Evolutionary conservation across 2,888 invertebrate species (phyloP).

Genomic region (Drosophila buzzatii): DNA sequence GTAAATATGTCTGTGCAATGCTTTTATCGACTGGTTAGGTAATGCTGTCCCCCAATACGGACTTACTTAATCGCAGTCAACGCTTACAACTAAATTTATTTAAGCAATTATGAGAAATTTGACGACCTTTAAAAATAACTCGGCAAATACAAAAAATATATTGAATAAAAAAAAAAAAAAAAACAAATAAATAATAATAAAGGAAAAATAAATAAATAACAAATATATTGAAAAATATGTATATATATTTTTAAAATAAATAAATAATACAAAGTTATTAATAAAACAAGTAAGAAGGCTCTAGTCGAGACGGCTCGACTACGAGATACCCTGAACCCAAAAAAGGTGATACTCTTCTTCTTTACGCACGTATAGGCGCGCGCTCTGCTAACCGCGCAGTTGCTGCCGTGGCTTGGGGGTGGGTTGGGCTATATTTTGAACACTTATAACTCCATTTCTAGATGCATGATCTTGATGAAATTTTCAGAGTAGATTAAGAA

Average conservation of each 20-base stretch:
- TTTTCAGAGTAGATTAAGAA: too few relatives aligned
- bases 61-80: constrained; percentile 1
- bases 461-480: too few relatives aligned
- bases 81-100: neutral
- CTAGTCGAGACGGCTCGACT: too few relatives aligned
- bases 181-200: neutral
- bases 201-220: neutral
- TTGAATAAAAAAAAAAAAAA: neutral
- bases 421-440: too few relatives aligned
- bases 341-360: too few relatives aligned
- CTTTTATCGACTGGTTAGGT: constrained; percentile 42
- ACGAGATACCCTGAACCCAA: too few relatives aligned
- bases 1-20: constrained; percentile 17
- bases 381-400: too few relatives aligned
- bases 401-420: too few relatives aligned
- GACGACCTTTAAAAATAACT: neutral
- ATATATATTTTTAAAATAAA: neutral
- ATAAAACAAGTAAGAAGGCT: too few relatives aligned
- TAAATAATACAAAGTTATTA: too few relatives aligned
- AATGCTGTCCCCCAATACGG: constrained; percentile 29
- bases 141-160: neutral
- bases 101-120: constrained; percentile 15
- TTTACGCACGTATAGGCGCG: too few relatives aligned
- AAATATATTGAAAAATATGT: neutral
- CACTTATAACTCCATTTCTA: too few relatives aligned